phyloP scores from a whole-genome alignment of 23 tunicate species.

The Aplidium turbinatum region DNA sequence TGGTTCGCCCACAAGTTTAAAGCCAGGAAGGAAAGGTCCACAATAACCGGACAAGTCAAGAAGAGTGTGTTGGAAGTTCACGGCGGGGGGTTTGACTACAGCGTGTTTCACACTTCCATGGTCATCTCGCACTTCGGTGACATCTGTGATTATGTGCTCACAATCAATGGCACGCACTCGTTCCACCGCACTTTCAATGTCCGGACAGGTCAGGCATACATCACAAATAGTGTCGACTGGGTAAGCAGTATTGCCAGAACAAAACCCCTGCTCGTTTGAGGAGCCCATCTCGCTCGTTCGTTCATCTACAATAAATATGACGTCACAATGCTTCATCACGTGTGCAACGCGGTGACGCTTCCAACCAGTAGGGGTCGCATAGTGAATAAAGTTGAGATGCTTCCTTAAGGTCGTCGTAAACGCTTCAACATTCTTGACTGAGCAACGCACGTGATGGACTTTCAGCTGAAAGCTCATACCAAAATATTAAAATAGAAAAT shows the following conservation, averaged over 20 bases:
- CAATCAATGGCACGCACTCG: neutral
- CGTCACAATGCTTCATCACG: conserved; percentile 45
- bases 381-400: neutral
- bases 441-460: conserved; percentile 59
- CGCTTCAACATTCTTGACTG: conserved; percentile 48
- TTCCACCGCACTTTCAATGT: conserved; percentile 27
- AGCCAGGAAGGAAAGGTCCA: conserved; percentile 80
- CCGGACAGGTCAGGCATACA: conserved; percentile 59
- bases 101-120: conserved; percentile 66
- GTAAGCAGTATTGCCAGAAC: conserved; percentile 40
- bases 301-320: conserved; percentile 37
- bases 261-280: conserved; percentile 8
- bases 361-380: neutral
- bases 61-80: conserved; percentile 86
- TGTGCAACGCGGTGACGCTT: no score
- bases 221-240: conserved; percentile 70
- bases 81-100: conserved; percentile 75
- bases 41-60: conserved; percentile 65
- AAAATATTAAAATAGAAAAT: no score
- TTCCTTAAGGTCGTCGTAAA: no score
- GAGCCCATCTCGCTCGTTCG: neutral
- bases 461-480: conserved; percentile 23
- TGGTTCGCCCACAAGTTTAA: conserved; percentile 11
- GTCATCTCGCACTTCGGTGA: conserved; percentile 27
- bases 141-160: neutral